These are phyloP conservation scores for Callitettix versicolor DNA, from an alignment of 1,140 invertebrate species.

Conservation along the genomic window DNA sequence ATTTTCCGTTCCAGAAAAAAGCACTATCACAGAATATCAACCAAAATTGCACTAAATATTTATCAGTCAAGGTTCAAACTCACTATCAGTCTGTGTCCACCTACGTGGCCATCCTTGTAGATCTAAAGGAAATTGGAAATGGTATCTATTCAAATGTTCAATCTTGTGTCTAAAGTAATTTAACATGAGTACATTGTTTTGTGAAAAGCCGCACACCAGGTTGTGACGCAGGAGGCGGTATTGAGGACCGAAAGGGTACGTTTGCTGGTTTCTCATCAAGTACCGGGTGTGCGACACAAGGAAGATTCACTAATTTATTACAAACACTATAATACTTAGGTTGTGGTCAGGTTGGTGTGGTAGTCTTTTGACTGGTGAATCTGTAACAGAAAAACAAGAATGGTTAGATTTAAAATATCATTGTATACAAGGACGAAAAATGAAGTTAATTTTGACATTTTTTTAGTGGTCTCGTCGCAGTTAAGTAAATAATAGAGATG, in stretches of 20 bases:
- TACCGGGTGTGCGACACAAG: background rate
- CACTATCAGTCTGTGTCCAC: constrained; percentile 21
- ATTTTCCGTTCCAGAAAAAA: background rate
- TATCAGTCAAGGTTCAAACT: background rate
- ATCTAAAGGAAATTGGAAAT: constrained; percentile 19
- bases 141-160: constrained; percentile 14
- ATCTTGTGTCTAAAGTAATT: background rate
- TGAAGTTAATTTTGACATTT: too few species aligned
- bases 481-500: too few species aligned
- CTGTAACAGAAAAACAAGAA: too few species aligned
- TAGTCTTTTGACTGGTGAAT: too few species aligned
- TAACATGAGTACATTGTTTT: background rate
- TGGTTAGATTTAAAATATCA: too few species aligned
- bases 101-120: constrained; percentile 23
- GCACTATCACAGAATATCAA: constrained; percentile 1
- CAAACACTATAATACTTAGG: too few species aligned
- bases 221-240: background rate
- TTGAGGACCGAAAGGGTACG: background rate
- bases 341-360: too few species aligned
- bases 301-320: too few species aligned
- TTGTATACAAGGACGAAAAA: too few species aligned
- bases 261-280: constrained; percentile 5
- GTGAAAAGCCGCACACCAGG: background rate
- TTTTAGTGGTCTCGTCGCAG: too few species aligned
- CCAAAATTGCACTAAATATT: background rate